Evolutionary conservation across 2,113 vertebrate species (phyloP), one percentile per base, ranked within the genome.

Genomic region (Pipa parva): DNA sequence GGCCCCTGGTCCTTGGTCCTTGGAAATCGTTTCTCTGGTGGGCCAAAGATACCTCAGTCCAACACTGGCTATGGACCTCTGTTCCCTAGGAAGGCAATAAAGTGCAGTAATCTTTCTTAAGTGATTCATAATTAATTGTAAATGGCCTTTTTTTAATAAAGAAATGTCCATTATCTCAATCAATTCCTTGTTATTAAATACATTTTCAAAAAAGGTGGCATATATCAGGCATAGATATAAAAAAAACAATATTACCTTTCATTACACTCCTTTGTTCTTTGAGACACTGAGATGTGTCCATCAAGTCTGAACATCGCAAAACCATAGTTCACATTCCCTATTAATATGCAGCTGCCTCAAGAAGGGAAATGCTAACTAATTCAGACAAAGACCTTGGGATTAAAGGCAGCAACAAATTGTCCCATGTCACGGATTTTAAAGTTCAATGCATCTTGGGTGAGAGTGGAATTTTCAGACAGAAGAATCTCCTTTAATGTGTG

Each of bases 341-440:
- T 70, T 61, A 61, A 36, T 45, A 70, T 70, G 58, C 66, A 39
- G 57, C 66, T 18, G 29, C 2, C 51, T 54, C 46, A 21, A 37
- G 25, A 24, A 70, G 48, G 46, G 25, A 61, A 61, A 70, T 61
- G 66, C 58, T 70, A 70, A 69, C 57, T 69, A 69, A 70, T 70
- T 36, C 58, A 54, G 66, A 59, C 48, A 61, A 25, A 70, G 29
- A 57, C 58, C 50, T 25, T 45, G 56, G 66, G 48, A 70, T 61
- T 70, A 61, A 54, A 70, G 58, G 48, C 58, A 48, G 42, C 46
- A 68, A n/a, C 22, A 17, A 59, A 36, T 45, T 25, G 57, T 61
- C 66, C 66, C 66, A 54, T 58, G 31, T 49, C 48, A 54, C 42
- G 12, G 49, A 26, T 61, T 61, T 60, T 60, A 61, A 60, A 70